Evolutionary conservation across 2,797 vertebrate species (phyloP), one percentile per base, ranked within the genome.

Genomic region (Danio aesculapii): DNA sequence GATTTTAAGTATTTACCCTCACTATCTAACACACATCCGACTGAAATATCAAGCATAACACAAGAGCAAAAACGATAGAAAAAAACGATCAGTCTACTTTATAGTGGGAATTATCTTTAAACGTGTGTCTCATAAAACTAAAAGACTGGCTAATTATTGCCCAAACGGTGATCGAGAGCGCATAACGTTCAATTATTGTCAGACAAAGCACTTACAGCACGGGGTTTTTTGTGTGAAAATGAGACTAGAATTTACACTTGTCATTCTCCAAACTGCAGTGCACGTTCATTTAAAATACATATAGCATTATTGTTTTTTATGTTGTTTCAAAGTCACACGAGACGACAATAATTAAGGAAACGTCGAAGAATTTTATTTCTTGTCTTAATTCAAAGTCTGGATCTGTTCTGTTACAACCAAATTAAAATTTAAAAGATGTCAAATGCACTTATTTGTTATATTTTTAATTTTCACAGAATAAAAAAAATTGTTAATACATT

Each of bases 91-190:
- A 17, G 75, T 75, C 69, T 55, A 47, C 21, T 80, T 73, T 67
- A 76, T 62, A 46, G 52, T 58, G 47, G 64, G 69, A 62, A 59
- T 81, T 19, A 66, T 77, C 30, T 77, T 75, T 75, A 74, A 67
- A 72, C 58, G 55, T 61, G 17, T 41, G 61, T 81, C 64, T 70
- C 63, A 66, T 81, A 85, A 83, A 83, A 77, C 55, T 73, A 57
- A 64, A 76, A 44, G 16, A 71, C 44, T 47, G 61, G 61, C 55
- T 58, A 44, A 59, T 75, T 71, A 81, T 49, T 75, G 52, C 74
- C 84, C 57, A 83, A 50, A 81, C 43, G 61, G 44, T 75, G 52
- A 82, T 73, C 77, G 52, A 70, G 59, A 59, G 59, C 46, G 66
- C 61, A 63, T 80, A 81, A 68, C 53, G 57, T 64, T 62, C 66